Conservation (phyloP, 1,140 invertebrate genomes). For the Protaetia brevitarsis region DNA sequence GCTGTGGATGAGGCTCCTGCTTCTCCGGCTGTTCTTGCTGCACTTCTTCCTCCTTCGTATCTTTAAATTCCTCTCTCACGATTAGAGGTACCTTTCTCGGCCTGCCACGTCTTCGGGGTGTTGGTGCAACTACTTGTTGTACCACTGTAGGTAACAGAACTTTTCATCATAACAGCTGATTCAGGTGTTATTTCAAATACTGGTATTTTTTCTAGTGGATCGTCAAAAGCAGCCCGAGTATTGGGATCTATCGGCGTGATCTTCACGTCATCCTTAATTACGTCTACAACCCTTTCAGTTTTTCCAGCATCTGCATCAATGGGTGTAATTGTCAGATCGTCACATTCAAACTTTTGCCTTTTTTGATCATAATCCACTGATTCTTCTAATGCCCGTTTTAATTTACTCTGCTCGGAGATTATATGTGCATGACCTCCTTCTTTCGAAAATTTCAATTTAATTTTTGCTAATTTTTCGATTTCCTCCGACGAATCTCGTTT, state of each 20-base stretch:
- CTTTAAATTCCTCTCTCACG: constrained; percentile 41
- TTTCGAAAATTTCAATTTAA: constrained; percentile 47
- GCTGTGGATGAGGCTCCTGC: no score
- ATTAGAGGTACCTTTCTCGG: constrained; percentile 40
- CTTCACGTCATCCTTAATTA: neutral
- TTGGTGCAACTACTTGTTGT: constrained; percentile 27
- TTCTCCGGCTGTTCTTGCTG: constrained; percentile 9
- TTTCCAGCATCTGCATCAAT: neutral
- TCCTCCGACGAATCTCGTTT: constrained; percentile 34
- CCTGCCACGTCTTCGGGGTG: constrained; percentile 34
- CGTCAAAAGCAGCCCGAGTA: constrained; percentile 1
- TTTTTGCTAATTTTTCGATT: constrained; percentile 43
- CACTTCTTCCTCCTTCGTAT: constrained; percentile 31
- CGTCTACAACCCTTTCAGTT: neutral
- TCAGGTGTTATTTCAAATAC: constrained; percentile 29
- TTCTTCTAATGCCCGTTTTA: constrained; percentile 28
- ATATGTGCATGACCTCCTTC: constrained; percentile 45
- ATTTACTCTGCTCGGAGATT: constrained; percentile 35
- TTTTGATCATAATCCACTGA: constrained; percentile 14
- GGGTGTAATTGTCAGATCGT: constrained; percentile 26
- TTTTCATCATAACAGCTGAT: constrained; percentile 20
- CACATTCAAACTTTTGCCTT: constrained; percentile 10
- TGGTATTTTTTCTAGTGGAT: constrained; percentile 31
- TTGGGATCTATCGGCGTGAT: neutral
- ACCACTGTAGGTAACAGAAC: neutral